These are phyloP conservation scores for Cyanoderma ruficeps DNA, from an alignment of 2,113 vertebrate genomes.

Conservation along the genomic window DNA sequence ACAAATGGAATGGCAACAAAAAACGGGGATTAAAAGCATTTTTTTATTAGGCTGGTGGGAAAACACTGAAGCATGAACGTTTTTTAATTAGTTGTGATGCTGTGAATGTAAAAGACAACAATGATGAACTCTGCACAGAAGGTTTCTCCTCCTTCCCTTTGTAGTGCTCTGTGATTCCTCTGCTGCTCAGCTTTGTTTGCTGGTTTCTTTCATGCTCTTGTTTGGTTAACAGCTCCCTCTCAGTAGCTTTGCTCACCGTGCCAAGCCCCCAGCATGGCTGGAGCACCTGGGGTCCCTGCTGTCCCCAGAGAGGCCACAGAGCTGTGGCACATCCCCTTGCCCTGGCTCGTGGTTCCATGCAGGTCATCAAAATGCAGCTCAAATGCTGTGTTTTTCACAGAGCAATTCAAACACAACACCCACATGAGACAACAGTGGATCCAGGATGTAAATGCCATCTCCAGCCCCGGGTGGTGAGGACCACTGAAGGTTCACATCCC, in stretches of 20 bases:
- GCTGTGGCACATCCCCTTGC: not conserved
- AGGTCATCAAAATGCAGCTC: not conserved
- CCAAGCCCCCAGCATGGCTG: not conserved
- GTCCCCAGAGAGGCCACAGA: not conserved
- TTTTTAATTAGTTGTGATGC: not conserved
- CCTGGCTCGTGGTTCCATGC: accelerated
- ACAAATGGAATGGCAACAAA: not conserved
- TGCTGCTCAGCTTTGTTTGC: not conserved
- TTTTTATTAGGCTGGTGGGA: not conserved
- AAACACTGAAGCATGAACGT: not conserved
- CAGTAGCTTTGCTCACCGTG: not conserved
- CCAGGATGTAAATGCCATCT: not conserved
- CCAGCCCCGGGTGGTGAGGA: not conserved
- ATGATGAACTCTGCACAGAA: not conserved
- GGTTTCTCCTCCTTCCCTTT: not conserved
- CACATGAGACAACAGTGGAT: accelerated
- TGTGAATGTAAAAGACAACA: not conserved
- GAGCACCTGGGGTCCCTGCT: not conserved
- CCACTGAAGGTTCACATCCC: not conserved
- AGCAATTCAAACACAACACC: not conserved
- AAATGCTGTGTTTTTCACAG: not conserved
- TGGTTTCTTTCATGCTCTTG: not conserved
- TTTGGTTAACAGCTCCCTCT: not conserved
- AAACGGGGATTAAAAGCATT: not conserved
- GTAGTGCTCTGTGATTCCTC: not conserved